Evolutionary conservation across 1,140 invertebrate species (phyloP).

Genomic region (Drosophila simulans): DNA sequence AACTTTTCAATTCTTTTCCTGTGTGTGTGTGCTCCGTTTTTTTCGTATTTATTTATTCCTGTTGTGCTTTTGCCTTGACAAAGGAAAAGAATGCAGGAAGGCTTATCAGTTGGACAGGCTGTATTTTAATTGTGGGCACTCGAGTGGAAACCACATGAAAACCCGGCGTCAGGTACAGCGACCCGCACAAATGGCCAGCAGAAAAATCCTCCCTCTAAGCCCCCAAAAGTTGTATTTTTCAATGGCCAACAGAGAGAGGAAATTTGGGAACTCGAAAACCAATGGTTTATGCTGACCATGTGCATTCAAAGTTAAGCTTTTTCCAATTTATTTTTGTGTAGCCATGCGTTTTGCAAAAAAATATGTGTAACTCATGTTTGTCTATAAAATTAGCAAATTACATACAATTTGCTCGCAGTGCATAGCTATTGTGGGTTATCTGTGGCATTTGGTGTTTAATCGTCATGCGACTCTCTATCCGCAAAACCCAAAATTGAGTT

Average conservation of each 20-base stretch:
- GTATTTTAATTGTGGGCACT: conserved; percentile 81
- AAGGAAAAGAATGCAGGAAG: conserved; percentile 76
- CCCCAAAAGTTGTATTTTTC: conserved; percentile 45
- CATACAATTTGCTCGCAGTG: neutral
- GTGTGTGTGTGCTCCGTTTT: conserved; percentile 13
- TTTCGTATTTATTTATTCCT: conserved; percentile 22
- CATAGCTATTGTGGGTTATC: conserved; percentile 49
- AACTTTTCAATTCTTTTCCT: conserved; percentile 74
- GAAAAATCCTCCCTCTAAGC: conserved; percentile 27
- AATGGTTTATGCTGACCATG: neutral
- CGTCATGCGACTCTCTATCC: conserved; percentile 6
- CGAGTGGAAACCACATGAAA: conserved; percentile 67
- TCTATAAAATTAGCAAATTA: too few species aligned
- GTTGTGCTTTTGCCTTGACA: conserved; percentile 39
- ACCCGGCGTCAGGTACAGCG: neutral
- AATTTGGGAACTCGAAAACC: neutral
- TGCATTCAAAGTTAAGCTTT: too few species aligned
- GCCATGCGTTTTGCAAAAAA: too few species aligned
- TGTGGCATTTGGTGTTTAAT: conserved; percentile 34
- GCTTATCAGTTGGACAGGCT: conserved; percentile 80
- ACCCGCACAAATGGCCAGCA: conserved; percentile 55
- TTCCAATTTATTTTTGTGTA: neutral
- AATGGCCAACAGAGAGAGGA: conserved; percentile 12
- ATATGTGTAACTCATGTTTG: too few species aligned
- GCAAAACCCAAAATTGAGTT: conserved; percentile 41